phyloP scores from a whole-genome alignment of 2,888 invertebrate species.

The Scrobipalpa costella region DNA sequence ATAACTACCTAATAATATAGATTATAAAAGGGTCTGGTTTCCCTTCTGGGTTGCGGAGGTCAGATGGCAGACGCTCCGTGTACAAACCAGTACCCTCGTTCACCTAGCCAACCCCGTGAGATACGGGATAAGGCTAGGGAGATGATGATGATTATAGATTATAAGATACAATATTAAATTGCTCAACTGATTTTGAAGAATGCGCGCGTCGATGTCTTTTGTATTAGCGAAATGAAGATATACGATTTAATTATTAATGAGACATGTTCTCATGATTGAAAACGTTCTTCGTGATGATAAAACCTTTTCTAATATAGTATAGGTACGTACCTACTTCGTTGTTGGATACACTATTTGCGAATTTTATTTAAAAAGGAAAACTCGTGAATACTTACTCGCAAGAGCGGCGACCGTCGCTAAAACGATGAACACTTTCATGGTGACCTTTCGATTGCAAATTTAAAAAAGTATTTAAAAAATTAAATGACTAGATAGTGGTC shows the following conservation, averaged over 20 bases:
- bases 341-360: not conserved
- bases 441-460: slow-evolving; percentile 65
- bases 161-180: not conserved
- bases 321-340: not conserved
- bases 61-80: too few relatives aligned
- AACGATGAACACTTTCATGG: slow-evolving; percentile 79
- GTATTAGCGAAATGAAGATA: slow-evolving; percentile 29
- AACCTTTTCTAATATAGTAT: not conserved
- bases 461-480: slow-evolving; percentile 50
- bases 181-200: not conserved
- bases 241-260: too few relatives aligned
- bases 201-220: slow-evolving; percentile 56
- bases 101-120: too few relatives aligned
- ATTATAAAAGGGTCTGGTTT: too few relatives aligned
- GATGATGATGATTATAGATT: too few relatives aligned
- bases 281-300: not conserved
- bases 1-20: too few relatives aligned
- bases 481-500: slow-evolving; percentile 76
- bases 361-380: not conserved
- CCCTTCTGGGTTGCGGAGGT: too few relatives aligned
- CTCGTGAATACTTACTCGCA: slow-evolving; percentile 67
- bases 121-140: too few relatives aligned
- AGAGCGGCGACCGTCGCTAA: slow-evolving; percentile 70
- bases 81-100: too few relatives aligned
- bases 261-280: too few relatives aligned